Evolutionary conservation across 1,140 invertebrate genomes (phyloP), one percentile per base, ranked within the genome.

Genomic region (fruit fly (Drosophila melanogaster)): DNA sequence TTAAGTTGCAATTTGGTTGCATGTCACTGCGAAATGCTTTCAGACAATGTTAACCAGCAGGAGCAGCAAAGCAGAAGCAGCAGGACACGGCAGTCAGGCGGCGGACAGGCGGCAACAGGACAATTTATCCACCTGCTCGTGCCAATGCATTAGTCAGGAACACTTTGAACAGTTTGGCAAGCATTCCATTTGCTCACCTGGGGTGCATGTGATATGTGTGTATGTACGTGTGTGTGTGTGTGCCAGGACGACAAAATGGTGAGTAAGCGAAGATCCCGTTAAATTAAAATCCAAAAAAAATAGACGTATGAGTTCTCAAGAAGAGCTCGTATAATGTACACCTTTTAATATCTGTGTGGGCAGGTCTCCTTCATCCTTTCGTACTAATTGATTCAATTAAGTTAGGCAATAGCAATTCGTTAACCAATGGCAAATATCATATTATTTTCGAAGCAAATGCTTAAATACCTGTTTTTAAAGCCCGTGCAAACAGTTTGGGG

Each of bases 1-100:
- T 87, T 77, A 87, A 81, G 78, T 69, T 87, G 83, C 83, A 85
- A 87, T 85, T 85, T 85, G 83, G 83, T 85, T 85, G 83, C 81
- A 78, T 87, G 81, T 85, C 81, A 85, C 78, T 87, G 67, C 60
- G 61, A 87, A 85, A 87, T 85, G 81, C 81, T 85, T 85, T 85
- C 83, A 85, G 81, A 85, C 81, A 78, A 75, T 87, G 79, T 81
- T 64, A 75, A 37, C 72, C 72, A 51, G 60, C 53, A 17, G 60
- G 40, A 43, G 69, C 33, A 12, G 33, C 33, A 14, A 14, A 51
- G 59, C 51, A 15, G 60, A 4, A 49, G 50, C 15, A 19, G 51
- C 61, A 44, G 33, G 33, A 24, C 14, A 10, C 12, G 12, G 24
- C 24, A 55, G 12, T 10, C 33, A 30, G 55, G 15, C 33, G 22